Base-by-base conservation (phyloP, 2,797 vertebrate genomes). In the Poecilia gillii region DNA sequence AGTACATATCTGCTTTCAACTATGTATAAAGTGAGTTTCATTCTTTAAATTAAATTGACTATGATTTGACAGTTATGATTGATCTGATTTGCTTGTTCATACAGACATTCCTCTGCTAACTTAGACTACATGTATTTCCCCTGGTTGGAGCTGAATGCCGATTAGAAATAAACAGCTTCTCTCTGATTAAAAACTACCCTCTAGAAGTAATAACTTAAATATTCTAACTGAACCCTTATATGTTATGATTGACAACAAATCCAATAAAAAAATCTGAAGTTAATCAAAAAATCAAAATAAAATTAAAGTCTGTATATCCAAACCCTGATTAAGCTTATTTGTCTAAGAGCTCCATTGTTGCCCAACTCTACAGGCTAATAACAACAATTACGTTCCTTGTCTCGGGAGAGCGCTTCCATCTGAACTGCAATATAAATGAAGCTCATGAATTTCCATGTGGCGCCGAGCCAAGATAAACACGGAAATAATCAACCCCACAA, bases 371-470 rank as follows among this genome's bases (percentile, higher is more conserved):
- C 23, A 57, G 33, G 64, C 75, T 74, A 73, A 73, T 77, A 81
- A 77, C 80, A 46, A 55, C 39, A 31, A 81, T 77, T 39, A 82
- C 73, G 70, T 59, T 77, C 75, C 73, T 31, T 25, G 47, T 73
- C 75, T 77, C 75, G 5, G 41, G 80, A 74, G 28, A 74, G 80
- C n/a, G 53, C 75, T 73, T 74, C 43, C 49, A 57, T 73, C 75
- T 80, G 62, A 77, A 49, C 31, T 45, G 33, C 25, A 55, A 73
- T 72, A 73, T 76, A 75, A 84, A 81, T 66, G 49, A 47, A 84
- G 64, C 53, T 76, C 18, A 49, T 41, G 46, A 76, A 76, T 68
- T 73, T 79, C 46, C 72, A 53, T 18, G 5, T 75, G 53, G 12
- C 70, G n/a, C 49, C 20, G 28, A 36, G 33, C 70, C 3, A 75